Percentiles rank a stretch among this genome's conserved stretches.
phyloP scores from a whole-genome alignment of 2,113 vertebrate genomes.

The Bagarius yarrelli region DNA sequence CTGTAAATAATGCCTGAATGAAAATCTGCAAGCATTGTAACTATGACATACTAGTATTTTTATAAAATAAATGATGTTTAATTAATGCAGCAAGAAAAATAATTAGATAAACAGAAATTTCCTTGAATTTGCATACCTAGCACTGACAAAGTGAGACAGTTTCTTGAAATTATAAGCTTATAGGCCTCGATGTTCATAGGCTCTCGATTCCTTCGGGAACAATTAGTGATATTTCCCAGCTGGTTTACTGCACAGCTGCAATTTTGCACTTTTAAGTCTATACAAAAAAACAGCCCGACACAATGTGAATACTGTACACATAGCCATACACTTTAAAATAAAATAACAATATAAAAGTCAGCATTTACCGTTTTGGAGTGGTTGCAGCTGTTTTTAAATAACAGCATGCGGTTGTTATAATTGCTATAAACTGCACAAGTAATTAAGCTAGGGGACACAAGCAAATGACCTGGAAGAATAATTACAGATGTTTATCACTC shows the following conservation, averaged over 20 bases:
- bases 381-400: constrained; percentile 11
- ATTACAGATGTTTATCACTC: constrained; percentile 31
- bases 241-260: constrained; percentile 67
- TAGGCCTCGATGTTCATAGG: background rate
- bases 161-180: constrained; percentile 28
- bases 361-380: background rate
- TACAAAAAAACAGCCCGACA: background rate
- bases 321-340: background rate
- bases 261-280: constrained; percentile 57
- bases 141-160: constrained; percentile 6
- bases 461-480: constrained; percentile 40
- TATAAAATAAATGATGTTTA: constrained; percentile 1
- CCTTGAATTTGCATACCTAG: background rate
- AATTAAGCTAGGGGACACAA: constrained; percentile 14
- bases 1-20: background rate
- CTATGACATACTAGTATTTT: background rate
- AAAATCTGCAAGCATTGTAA: background rate
- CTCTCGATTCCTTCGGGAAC: constrained; percentile 61
- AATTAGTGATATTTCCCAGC: constrained; percentile 65
- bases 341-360: background rate
- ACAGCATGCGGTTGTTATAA: constrained; percentile 6
- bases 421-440: constrained; percentile 14
- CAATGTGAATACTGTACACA: background rate
- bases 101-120: constrained; percentile 12
- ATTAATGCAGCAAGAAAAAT: background rate